Evolutionary conservation across 2,888 invertebrate species (phyloP).

Genomic region (Heliconius charithonia): DNA sequence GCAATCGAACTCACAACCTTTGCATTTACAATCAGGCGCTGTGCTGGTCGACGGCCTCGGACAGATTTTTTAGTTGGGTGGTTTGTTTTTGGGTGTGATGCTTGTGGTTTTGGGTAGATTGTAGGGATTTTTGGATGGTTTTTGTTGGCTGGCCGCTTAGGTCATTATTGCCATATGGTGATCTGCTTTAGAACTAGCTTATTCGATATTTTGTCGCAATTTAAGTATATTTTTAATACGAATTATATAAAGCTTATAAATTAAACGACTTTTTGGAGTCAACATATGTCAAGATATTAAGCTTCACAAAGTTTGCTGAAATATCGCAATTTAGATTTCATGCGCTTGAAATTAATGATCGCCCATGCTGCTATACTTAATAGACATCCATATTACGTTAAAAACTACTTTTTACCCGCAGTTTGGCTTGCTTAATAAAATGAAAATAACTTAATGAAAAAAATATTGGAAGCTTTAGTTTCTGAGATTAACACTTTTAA

Average conservation of each 20-base stretch:
- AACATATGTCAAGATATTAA: background rate
- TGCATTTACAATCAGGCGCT: background rate
- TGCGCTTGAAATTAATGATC: background rate
- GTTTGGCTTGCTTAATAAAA: background rate
- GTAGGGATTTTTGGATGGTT: background rate
- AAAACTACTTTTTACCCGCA: too few species aligned
- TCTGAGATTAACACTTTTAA: background rate
- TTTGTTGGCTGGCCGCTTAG: background rate
- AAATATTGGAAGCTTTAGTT: background rate
- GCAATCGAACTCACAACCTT: background rate
- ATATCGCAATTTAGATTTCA: background rate
- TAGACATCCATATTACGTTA: background rate
- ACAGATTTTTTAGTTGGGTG: background rate
- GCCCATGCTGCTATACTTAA: background rate
- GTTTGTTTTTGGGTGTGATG: conserved; percentile 6
- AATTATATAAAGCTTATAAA: background rate
- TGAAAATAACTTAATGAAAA: background rate
- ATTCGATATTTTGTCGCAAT: background rate
- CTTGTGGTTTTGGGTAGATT: conserved; percentile 20
- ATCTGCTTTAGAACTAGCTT: conserved; percentile 1
- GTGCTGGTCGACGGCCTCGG: too few species aligned
- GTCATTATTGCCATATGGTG: background rate
- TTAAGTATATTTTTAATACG: background rate
- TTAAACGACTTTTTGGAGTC: background rate
- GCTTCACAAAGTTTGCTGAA: background rate